Evolutionary conservation across 2,888 invertebrate genomes (phyloP).

Genomic region (Diploptera punctata): DNA sequence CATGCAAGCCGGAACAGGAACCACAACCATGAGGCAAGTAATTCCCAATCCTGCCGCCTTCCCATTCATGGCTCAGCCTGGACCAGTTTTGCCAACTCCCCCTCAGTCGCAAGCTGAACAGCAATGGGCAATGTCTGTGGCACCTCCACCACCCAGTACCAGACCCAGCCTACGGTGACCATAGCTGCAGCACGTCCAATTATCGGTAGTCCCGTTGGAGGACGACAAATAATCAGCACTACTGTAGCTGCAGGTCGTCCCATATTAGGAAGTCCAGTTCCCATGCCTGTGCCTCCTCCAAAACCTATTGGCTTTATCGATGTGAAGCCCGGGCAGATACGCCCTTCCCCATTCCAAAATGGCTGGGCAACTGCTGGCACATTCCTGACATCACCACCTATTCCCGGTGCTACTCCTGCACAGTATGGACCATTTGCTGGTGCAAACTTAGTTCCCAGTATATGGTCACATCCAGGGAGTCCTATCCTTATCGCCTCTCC

Average conservation of each 20-base stretch:
- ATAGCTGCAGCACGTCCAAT: constrained; percentile 46
- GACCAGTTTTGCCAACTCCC: constrained; percentile 34
- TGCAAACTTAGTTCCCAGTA: constrained; percentile 41
- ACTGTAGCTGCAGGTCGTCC: constrained; percentile 37
- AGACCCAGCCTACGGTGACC: constrained; percentile 38
- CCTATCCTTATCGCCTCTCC: constrained; percentile 44
- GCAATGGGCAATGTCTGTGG: constrained; percentile 25
- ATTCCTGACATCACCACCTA: constrained; percentile 39
- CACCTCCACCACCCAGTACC: constrained; percentile 22
- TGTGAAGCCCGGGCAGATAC: constrained; percentile 39
- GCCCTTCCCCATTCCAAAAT: constrained; percentile 37
- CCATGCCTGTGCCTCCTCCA: constrained; percentile 42
- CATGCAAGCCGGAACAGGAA: constrained; percentile 40
- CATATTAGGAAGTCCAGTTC: constrained; percentile 44
- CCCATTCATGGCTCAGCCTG: constrained; percentile 34
- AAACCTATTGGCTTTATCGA: constrained; percentile 44
- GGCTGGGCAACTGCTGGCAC: constrained; percentile 41
- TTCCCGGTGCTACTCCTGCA: constrained; percentile 43
- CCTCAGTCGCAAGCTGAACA: constrained; percentile 30
- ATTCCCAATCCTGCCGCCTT: constrained; percentile 45
- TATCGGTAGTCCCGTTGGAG: constrained; percentile 46
- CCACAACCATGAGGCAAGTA: constrained; percentile 37
- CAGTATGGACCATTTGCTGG: constrained; percentile 41
- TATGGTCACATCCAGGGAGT: constrained; percentile 45
- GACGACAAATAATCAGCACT: constrained; percentile 46